Evolutionary conservation across 2,797 vertebrate species (phyloP), one percentile per base, ranked within the genome.

Genomic region (Chanos chanos): DNA sequence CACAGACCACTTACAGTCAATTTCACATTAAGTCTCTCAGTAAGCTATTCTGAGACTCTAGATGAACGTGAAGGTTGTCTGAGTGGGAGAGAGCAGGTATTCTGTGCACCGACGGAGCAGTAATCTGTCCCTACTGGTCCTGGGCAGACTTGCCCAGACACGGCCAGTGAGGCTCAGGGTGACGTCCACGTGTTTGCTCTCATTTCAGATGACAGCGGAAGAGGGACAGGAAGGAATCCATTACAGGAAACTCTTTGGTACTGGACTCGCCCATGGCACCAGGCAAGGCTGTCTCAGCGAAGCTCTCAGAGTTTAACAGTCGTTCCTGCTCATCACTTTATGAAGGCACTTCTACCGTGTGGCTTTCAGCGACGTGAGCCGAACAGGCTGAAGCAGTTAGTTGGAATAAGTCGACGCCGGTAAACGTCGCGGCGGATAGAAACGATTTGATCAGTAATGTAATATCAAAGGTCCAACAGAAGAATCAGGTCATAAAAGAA

Each of bases 181-280:
- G 70, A 54, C 45, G 63, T 40, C 49, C 45, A 21, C 66, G 62
- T 66, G 57, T 59, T 66, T 79, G 75, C 77, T 56, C 71, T 81
- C 72, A 77, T 68, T 74, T 62, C 49, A 53, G 66, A 37, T 77
- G 76, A 80, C 75, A 73, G 60, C 51, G 56, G 58, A 64, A 57
- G 27, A 28, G 7, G 27, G 27, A n/a, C n/a, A n/a, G 19, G 40
- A 55, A 64, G 49, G 57, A 65, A 76, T 57, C 57, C n/a, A 61
- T 80, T 73, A 77, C 76, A 45, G 49, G 45, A 56, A 50, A 48
- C 72, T 70, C 73, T 67, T 57, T 2, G 15, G 50, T 71, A 45
- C 15, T 24, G 13, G 18, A 37, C 33, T 24, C 47, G 54, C 56
- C 33, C 31, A 19, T 55, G 15, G 74, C 79, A 78, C 82, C 78